These are phyloP conservation scores for Epinotia bilunana DNA, from an alignment of 2,888 invertebrate genomes.

Conservation along the genomic window DNA sequence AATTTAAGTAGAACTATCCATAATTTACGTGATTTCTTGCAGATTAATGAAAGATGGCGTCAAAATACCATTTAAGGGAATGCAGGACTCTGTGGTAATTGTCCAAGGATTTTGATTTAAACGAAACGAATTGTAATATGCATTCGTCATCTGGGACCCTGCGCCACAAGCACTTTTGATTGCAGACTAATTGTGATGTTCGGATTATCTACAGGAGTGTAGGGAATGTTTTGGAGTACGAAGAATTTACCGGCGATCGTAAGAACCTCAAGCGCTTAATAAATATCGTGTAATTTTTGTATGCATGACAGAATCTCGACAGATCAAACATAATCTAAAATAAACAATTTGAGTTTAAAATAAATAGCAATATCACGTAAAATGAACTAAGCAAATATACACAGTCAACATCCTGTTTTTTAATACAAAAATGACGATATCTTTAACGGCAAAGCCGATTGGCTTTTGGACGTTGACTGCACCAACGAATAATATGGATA, in stretches of 20 bases:
- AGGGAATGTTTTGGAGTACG: not conserved
- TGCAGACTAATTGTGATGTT: not conserved
- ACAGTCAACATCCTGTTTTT: not conserved
- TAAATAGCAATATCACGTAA: constrained; percentile 4
- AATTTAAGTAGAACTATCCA: constrained; percentile 45
- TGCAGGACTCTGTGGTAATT: not conserved
- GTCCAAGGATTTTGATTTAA: not conserved
- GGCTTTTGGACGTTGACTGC: not conserved
- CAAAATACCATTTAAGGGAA: not conserved
- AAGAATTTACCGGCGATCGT: not conserved
- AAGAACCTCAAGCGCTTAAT: not conserved
- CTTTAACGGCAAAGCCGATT: not conserved
- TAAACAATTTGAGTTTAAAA: constrained; percentile 7
- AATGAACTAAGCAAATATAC: not conserved
- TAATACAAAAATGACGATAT: not conserved
- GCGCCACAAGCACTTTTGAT: not conserved
- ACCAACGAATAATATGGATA: not conserved
- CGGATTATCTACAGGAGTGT: not conserved
- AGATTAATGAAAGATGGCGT: not conserved
- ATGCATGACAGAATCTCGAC: no score
- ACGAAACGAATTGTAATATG: no score
- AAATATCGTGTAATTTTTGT: no score
- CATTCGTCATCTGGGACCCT: not conserved
- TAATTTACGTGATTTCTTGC: constrained; percentile 32
- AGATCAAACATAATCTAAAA: not conserved